phyloP scores from a whole-genome alignment of 2,797 vertebrate species.

The Cryptoblepharus egeriae region DNA sequence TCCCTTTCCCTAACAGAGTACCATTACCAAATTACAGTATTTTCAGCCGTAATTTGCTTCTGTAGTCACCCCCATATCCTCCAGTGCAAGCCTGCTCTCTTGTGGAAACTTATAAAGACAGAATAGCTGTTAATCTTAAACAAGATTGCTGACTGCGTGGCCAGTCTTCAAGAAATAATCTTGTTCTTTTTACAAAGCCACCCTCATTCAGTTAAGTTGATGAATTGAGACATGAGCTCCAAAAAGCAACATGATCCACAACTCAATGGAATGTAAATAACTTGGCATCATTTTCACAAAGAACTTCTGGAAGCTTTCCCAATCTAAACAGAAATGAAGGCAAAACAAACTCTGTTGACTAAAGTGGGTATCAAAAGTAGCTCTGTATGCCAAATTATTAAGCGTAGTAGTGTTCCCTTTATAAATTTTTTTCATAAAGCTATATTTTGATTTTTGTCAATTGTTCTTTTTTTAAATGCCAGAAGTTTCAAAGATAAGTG shows the following conservation, averaged over 20 bases:
- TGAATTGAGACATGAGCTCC: constrained; percentile 38
- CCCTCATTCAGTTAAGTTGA: constrained; percentile 17
- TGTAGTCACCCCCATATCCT: accelerated
- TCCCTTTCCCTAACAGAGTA: background rate
- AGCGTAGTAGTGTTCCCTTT: background rate
- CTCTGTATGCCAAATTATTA: constrained; percentile 18
- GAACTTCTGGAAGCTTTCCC: constrained; percentile 25
- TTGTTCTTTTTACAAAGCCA: constrained; percentile 4
- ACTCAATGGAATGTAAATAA: constrained; percentile 38
- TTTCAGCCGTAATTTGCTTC: too few species aligned
- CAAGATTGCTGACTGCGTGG: background rate
- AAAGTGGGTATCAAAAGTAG: constrained; percentile 15
- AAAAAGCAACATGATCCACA: constrained; percentile 34
- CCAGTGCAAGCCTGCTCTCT: background rate
- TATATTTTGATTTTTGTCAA: constrained; percentile 26
- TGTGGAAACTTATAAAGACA: background rate
- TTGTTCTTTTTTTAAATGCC: background rate
- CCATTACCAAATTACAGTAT: background rate
- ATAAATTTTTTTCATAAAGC: background rate
- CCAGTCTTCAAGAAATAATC: background rate
- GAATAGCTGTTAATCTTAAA: background rate
- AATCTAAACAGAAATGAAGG: constrained; percentile 30
- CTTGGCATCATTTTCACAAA: constrained; percentile 49
- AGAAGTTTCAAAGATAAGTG: background rate
- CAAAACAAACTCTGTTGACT: constrained; percentile 29